phyloP scores from a whole-genome alignment of 2,113 vertebrate species.

The Todiramphus chloris region DNA sequence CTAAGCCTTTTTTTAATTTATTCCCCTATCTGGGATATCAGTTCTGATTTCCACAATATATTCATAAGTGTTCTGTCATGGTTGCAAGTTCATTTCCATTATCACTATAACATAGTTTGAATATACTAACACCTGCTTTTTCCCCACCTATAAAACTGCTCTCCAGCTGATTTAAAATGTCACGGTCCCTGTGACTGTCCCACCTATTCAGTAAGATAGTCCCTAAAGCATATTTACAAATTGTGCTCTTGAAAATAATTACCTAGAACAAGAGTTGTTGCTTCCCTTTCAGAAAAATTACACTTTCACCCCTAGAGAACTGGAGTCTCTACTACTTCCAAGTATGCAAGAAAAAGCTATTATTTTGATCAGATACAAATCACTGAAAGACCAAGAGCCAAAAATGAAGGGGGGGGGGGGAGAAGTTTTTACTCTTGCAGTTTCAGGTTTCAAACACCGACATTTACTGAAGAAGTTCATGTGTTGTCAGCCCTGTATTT shows the following conservation, averaged over 20 bases:
- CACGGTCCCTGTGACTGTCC: background rate
- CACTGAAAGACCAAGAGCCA: background rate
- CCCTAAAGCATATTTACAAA: background rate
- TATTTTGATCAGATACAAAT: background rate
- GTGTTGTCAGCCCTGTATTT: background rate
- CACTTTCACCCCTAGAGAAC: background rate
- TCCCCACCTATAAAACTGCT: background rate
- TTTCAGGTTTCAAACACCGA: fast-evolving
- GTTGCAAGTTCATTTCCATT: background rate
- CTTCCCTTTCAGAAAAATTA: background rate
- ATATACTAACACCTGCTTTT: background rate
- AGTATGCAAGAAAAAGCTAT: background rate
- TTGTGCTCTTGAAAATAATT: background rate
- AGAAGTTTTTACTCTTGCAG: background rate
- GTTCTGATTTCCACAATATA: background rate
- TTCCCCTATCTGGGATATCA: background rate
- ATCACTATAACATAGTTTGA: background rate
- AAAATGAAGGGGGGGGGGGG: background rate
- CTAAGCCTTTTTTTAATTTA: background rate
- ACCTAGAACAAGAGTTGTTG: background rate
- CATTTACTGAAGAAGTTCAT: background rate
- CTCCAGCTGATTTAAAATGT: background rate
- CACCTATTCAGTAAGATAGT: background rate
- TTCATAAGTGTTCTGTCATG: background rate
- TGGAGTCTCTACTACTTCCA: background rate